A percentile compares a stretch with the other conserved stretches of the same genome.
phyloP scores from a whole-genome alignment of 2,888 invertebrate species.

The Cartodere bifasciata region DNA sequence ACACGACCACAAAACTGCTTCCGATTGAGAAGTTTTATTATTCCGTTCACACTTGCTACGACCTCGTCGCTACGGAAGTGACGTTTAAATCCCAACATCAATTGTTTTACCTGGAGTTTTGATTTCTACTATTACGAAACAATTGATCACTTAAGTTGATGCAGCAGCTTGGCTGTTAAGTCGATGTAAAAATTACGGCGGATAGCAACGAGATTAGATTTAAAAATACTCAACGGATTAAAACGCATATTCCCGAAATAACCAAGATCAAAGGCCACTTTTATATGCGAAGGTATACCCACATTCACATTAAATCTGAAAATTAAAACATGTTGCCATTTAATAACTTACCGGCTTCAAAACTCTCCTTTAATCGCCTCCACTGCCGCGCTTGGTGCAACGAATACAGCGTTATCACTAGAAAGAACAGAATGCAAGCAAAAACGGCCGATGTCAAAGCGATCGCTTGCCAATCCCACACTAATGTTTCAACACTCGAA shows the following conservation, averaged over 20 bases:
- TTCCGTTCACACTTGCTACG: conserved; percentile 17
- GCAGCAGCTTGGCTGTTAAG: no score
- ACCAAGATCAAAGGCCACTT: no score
- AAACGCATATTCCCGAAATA: no score
- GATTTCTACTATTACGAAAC: no score
- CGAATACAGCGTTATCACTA: conserved; percentile 62
- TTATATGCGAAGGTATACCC: no score
- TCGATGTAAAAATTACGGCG: no score
- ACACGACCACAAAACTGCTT: conserved; percentile 18
- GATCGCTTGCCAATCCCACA: conserved; percentile 65
- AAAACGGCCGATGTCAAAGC: conserved; percentile 59
- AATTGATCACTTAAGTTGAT: no score
- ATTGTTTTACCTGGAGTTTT: no score
- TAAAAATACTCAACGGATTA: no score
- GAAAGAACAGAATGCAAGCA: conserved; percentile 68
- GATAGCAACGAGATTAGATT: no score
- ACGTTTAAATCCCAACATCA: conserved; percentile 24
- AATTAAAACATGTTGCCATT: neutral
- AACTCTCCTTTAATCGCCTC: conserved; percentile 63
- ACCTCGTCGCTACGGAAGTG: conserved; percentile 30
- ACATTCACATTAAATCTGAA: no score
- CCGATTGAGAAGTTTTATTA: conserved; percentile 17
- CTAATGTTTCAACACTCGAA: conserved; percentile 34
- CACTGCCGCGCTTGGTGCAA: conserved; percentile 68
- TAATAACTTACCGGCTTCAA: conserved; percentile 55